A percentile compares a stretch with the other conserved stretches of the same genome.
phyloP scores from a whole-genome alignment of 2,797 vertebrate species.

The Vultur gryphus region DNA sequence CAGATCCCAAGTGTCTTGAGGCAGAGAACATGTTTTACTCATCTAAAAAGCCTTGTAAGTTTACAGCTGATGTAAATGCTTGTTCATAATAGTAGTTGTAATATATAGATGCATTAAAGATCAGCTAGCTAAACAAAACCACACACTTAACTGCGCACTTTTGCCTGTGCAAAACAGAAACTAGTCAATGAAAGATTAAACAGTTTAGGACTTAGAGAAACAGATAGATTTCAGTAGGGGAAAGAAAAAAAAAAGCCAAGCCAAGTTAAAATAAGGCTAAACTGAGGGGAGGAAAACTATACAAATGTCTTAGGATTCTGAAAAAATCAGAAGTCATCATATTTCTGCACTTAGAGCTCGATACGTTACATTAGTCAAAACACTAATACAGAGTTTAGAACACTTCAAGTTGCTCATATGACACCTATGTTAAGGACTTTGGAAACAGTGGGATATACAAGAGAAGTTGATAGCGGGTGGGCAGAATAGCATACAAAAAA shows the following conservation, averaged over 20 bases:
- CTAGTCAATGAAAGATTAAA: background rate
- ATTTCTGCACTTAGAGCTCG: background rate
- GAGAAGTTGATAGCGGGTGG: background rate
- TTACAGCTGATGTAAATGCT: background rate
- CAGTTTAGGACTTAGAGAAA: background rate
- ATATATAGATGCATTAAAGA: background rate
- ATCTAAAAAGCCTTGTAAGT: background rate
- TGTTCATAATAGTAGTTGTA: background rate
- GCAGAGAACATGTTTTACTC: background rate
- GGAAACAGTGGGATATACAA: background rate
- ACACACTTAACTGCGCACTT: background rate
- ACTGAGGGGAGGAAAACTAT: background rate
- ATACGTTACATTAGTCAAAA: background rate
- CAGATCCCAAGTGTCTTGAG: background rate
- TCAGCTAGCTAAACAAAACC: background rate
- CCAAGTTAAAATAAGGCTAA: background rate
- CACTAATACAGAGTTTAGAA: background rate
- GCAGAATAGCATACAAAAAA: background rate
- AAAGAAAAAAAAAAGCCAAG: background rate
- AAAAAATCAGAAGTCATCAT: background rate
- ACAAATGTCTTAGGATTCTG: background rate
- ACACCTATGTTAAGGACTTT: background rate
- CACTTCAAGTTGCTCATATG: background rate
- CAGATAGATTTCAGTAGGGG: background rate
- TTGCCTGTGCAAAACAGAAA: background rate